Conservation (phyloP, 2,797 vertebrate species). For the Manis crassicaudata region DNA sequence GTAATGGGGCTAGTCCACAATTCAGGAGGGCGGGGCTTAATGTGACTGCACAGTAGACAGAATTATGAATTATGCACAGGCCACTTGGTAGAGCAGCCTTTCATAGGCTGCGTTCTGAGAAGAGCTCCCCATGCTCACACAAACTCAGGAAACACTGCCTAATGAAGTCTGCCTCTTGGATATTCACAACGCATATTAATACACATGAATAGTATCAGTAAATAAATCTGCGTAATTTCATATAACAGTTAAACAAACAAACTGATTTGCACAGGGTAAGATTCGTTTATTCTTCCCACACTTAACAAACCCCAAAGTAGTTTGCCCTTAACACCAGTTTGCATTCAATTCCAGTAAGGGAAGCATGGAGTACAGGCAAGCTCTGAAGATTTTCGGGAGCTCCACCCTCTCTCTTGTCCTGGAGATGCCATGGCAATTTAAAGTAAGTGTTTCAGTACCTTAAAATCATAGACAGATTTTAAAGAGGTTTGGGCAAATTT, state of each 20-base stretch:
- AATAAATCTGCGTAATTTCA: conserved; percentile 58
- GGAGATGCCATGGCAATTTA: not conserved
- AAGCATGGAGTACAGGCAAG: not conserved
- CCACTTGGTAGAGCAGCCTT: not conserved
- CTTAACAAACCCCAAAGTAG: conserved; percentile 9
- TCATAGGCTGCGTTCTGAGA: not conserved
- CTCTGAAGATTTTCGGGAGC: not conserved
- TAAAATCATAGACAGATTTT: not conserved
- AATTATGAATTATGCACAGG: not conserved
- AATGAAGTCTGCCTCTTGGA: not conserved
- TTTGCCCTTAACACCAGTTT: not conserved
- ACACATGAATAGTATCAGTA: conserved; percentile 13
- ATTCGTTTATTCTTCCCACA: conserved; percentile 24
- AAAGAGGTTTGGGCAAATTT: not conserved
- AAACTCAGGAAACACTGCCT: not conserved
- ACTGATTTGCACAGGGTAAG: conserved; percentile 4
- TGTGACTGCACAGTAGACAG: not conserved
- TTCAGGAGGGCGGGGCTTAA: not conserved
- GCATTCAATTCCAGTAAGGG: not conserved
- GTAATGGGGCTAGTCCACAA: conserved; percentile 9
- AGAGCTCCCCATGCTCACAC: not conserved
- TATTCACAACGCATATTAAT: not conserved
- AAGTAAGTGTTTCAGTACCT: not conserved
- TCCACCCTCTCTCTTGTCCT: not conserved
- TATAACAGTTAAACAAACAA: conserved; percentile 47